Base-by-base conservation (phyloP, 2,797 vertebrate genomes). In the Poecilia picta region DNA sequence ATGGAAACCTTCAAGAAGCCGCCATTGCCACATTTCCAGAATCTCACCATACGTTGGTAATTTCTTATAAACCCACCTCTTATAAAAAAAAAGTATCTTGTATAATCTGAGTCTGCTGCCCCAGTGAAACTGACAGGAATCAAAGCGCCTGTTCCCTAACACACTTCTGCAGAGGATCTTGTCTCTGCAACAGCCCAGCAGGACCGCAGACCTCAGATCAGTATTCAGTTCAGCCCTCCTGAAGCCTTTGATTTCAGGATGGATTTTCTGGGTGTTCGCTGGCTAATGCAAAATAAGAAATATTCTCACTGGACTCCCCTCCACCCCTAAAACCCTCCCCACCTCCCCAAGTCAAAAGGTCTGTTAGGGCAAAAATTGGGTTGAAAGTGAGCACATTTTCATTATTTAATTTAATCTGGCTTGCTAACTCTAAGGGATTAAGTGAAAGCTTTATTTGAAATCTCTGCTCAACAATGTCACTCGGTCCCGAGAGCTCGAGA, bases 191-290 rank as follows among this genome's bases (percentile, higher is more conserved):
- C 51, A 81, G 91, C 90, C 89, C 87, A 90, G 89, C 89, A 91
- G 87, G 86, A 84, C 90, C 85, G 88, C 92, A 91, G 88, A 85
- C 85, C 83, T 86, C 15, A 83, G 84, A 95, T 95, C 94, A 94
- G 93, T 95, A 95, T 95, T 94, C 94, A 90, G 83, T 89, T 86
- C 88, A 91, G 83, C 87, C 85, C 83, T 93, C 84, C 79, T 80
- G 70, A 91, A 92, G 87, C 91, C 94, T 95, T 95, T 95, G 94
- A 95, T 95, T 94, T 94, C 89, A 85, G 90, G 92, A 94, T 91
- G 91, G 89, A 94, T 93, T n/a, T n/a, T 91, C 91, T 70, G 85
- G 89, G 93, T 93, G 89, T 94, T 94, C 92, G 43, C 89, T 89
- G 92, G 88, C 90, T 90, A 88, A 92, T 92, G 90, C 91, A 94